phyloP scores from a whole-genome alignment of 2,113 vertebrate genomes.

The Eonycteris spelaea region DNA sequence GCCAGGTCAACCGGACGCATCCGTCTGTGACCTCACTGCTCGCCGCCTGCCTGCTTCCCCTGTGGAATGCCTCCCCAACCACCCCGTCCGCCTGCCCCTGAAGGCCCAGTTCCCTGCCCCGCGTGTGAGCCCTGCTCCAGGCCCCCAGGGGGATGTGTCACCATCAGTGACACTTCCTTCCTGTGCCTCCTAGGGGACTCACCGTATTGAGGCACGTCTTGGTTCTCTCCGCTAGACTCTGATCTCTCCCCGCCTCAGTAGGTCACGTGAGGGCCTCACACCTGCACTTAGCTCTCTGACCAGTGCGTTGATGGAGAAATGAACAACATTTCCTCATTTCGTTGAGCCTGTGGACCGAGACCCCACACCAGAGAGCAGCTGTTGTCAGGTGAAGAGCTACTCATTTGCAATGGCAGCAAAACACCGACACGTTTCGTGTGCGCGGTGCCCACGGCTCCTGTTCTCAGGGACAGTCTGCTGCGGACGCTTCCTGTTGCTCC shows the following conservation, averaged over 20 bases:
- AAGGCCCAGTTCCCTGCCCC: too few relatives aligned
- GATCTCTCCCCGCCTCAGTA: background rate
- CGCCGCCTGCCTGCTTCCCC: background rate
- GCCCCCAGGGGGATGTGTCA: rapidly evolving
- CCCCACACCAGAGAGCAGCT: background rate
- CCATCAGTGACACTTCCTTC: background rate
- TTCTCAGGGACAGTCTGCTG: background rate
- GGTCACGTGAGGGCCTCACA: background rate
- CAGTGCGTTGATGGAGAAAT: background rate
- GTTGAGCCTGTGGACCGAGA: background rate
- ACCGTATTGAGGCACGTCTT: background rate
- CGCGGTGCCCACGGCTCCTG: background rate
- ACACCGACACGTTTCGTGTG: background rate
- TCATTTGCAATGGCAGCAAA: background rate
- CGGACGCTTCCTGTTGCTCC: background rate
- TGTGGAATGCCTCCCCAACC: background rate
- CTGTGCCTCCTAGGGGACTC: background rate
- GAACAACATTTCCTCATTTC: background rate
- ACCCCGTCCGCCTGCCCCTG: too few relatives aligned
- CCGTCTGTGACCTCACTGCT: background rate
- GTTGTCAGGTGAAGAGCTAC: background rate
- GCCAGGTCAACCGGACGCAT: background rate
- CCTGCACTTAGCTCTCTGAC: background rate
- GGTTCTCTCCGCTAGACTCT: background rate
- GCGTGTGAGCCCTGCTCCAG: background rate